phyloP scores from a whole-genome alignment of 64 coral and sea anemone genomes.

The Dendronephthya gigantea region DNA sequence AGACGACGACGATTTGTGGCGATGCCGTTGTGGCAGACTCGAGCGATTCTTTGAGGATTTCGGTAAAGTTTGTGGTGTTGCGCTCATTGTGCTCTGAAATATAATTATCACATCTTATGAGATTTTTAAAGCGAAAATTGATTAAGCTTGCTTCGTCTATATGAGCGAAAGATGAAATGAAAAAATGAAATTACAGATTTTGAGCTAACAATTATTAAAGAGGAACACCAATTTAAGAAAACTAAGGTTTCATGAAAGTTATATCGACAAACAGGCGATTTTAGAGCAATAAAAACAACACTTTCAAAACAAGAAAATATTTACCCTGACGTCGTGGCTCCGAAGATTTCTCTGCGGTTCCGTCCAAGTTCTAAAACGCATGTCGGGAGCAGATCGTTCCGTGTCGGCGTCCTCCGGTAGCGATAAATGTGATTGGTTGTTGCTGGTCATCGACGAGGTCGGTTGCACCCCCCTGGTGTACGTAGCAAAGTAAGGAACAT shows the following conservation, averaged over 20 bases:
- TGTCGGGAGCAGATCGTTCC: not conserved
- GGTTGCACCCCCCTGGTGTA: not conserved
- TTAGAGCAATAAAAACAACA: too few species aligned
- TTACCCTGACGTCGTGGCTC: not conserved
- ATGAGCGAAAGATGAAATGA: too few species aligned
- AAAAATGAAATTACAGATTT: too few species aligned
- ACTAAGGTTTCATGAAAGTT: too few species aligned
- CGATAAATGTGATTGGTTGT: not conserved
- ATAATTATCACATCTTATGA: not conserved
- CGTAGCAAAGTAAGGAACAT: not conserved
- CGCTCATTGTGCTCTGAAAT: not conserved
- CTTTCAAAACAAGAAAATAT: too few species aligned
- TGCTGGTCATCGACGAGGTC: not conserved
- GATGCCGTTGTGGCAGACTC: not conserved
- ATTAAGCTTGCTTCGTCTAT: too few species aligned
- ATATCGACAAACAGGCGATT: too few species aligned
- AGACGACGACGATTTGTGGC: not conserved
- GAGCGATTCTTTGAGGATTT: not conserved
- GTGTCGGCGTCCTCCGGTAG: not conserved
- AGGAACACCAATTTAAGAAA: too few species aligned
- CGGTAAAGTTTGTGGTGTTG: not conserved
- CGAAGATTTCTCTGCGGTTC: constrained; percentile 9
- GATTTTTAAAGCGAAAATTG: not conserved
- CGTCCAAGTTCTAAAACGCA: not conserved
- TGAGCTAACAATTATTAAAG: too few species aligned